These are phyloP conservation scores for Lasiurus cinereus DNA, from an alignment of 2,113 vertebrate genomes.

Conservation along the genomic window DNA sequence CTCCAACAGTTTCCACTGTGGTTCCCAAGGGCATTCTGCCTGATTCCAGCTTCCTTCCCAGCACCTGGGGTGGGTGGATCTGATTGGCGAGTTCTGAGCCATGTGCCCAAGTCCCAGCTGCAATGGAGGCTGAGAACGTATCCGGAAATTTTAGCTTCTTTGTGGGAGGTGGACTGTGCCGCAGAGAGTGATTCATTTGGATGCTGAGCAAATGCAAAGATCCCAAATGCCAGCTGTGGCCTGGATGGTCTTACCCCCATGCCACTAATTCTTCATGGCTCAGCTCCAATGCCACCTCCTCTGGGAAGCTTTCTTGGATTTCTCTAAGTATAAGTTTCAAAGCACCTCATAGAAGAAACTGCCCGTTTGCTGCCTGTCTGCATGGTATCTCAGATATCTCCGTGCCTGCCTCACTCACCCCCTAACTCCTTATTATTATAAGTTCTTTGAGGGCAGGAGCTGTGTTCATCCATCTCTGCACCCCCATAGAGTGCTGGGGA, in stretches of 20 bases:
- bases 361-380: not conserved
- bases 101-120: not conserved
- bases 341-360: not conserved
- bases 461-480: conserved; percentile 36
- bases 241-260: not conserved
- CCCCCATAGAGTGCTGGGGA: not conserved
- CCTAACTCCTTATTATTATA: not conserved
- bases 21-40: not conserved
- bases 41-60: not conserved
- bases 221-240: not conserved
- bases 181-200: not conserved
- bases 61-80: not conserved
- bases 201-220: not conserved
- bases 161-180: not conserved
- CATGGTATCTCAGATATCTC: conserved; percentile 4
- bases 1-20: not conserved
- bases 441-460: not conserved
- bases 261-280: not conserved
- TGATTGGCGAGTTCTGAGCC: not conserved
- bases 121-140: not conserved
- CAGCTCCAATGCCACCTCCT: not conserved
- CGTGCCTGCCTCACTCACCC: not conserved
- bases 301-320: conserved; percentile 61
- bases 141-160: conserved; percentile 39
- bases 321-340: not conserved